A percentile compares a stretch with the other conserved stretches of the same genome.
These are phyloP conservation scores for Gymnodraco acuticeps DNA, from an alignment of 2,797 vertebrate genomes.

Conservation along the genomic window DNA sequence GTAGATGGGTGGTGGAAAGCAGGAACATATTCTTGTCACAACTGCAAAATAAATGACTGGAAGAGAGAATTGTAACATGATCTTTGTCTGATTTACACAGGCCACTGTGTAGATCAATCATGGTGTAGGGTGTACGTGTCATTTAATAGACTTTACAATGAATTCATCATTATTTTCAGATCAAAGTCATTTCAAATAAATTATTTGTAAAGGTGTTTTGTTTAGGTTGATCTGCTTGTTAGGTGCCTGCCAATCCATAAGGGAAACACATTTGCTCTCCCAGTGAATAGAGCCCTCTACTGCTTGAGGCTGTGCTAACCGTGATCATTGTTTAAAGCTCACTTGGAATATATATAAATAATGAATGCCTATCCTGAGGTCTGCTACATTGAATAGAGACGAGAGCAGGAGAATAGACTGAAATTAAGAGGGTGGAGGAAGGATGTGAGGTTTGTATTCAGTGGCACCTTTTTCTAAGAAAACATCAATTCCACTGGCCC, in stretches of 20 bases:
- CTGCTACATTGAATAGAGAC: constrained; percentile 18
- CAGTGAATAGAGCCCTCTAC: constrained; percentile 8
- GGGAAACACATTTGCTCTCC: constrained; percentile 15
- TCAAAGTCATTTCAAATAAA: no score
- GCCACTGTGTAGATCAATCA: not conserved
- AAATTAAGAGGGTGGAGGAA: not conserved
- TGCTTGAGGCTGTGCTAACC: constrained; percentile 12
- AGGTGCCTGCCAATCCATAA: constrained; percentile 8
- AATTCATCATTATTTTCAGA: not conserved
- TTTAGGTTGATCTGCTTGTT: not conserved
- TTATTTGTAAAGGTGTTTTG: not conserved
- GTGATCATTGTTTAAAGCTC: constrained; percentile 39
- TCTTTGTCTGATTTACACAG: constrained; percentile 8
- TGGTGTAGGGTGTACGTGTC: not conserved
- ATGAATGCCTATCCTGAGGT: constrained; percentile 44
- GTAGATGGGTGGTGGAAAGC: not conserved
- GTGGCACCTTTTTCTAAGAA: not conserved
- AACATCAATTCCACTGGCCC: not conserved
- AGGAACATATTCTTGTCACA: constrained; percentile 15
- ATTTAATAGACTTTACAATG: not conserved
- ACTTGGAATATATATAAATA: constrained; percentile 54
- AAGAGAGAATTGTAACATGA: constrained; percentile 12
- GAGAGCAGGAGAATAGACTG: not conserved
- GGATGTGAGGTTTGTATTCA: constrained; percentile 4
- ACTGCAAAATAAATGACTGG: constrained; percentile 26